Percentiles rank a stretch among this genome's conserved stretches.
These are phyloP conservation scores for Oopsacas minuta DNA, from an alignment of 37 sponge, comb jelly and placozoan genomes.

Conservation along the genomic window DNA sequence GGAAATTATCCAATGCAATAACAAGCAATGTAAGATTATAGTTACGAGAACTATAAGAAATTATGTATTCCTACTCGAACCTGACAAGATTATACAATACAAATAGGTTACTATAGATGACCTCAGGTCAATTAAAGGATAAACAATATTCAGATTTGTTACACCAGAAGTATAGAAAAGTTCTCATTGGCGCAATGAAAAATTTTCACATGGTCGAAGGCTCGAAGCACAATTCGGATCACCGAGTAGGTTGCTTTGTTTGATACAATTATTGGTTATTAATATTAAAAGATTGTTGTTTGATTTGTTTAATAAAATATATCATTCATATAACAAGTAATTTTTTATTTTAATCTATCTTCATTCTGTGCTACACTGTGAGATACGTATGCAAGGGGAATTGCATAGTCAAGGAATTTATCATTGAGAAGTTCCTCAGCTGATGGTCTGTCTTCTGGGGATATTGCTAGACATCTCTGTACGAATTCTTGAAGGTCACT, in stretches of 20 bases:
- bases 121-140: too few relatives aligned
- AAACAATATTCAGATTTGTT: background rate
- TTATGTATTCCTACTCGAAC: background rate
- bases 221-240: too few relatives aligned
- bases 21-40: too few relatives aligned
- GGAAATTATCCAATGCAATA: too few relatives aligned
- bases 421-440: constrained; percentile 11
- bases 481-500: background rate
- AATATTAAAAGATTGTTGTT: background rate
- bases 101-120: too few relatives aligned
- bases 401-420: background rate
- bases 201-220: too few relatives aligned
- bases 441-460: background rate
- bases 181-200: too few relatives aligned
- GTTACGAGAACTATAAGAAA: too few relatives aligned
- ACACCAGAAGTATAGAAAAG: background rate
- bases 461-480: background rate
- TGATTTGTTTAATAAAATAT: background rate
- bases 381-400: background rate
- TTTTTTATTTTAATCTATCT: background rate
- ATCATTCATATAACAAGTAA: background rate
- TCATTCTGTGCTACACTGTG: background rate
- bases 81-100: too few relatives aligned
- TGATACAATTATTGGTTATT: too few relatives aligned
- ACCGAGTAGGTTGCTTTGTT: too few relatives aligned